These are phyloP conservation scores for Brachionus plicatilis DNA, from an alignment of 1,140 invertebrate genomes.

Conservation along the genomic window DNA sequence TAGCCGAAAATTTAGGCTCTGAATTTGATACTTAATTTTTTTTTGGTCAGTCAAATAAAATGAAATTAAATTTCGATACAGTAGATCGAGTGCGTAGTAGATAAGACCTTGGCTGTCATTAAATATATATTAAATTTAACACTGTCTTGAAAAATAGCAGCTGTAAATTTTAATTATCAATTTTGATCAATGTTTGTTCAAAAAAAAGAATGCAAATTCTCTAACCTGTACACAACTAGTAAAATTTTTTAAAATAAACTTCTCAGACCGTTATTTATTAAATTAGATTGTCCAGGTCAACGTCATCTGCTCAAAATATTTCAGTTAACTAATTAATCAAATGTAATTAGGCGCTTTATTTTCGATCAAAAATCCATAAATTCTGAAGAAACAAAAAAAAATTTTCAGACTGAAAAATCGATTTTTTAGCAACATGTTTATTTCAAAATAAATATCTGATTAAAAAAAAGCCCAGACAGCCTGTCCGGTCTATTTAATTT, in stretches of 20 bases:
- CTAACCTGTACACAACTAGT: not conserved
- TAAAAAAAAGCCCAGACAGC: not conserved
- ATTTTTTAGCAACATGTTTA: conserved; percentile 3
- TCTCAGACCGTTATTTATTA: not conserved
- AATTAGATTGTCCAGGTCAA: not conserved
- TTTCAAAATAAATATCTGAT: conserved; percentile 13
- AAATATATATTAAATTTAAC: no score
- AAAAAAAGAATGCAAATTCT: not conserved
- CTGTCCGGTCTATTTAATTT: conserved; percentile 14
- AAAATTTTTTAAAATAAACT: not conserved
- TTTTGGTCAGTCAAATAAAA: no score
- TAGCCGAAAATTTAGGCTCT: no score
- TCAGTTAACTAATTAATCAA: conserved; percentile 15
- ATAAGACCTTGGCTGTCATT: no score
- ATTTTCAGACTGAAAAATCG: not conserved
- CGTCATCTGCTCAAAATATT: not conserved
- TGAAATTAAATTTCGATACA: no score
- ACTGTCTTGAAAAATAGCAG: no score
- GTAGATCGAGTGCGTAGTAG: no score
- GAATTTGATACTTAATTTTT: no score
- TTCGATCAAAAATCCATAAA: not conserved
- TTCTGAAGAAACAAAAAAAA: not conserved
- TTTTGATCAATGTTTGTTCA: not conserved
- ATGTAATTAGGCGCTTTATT: not conserved
- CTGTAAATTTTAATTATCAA: not conserved